A percentile compares a stretch with the other conserved stretches of the same genome.
Evolutionary conservation across 2,113 vertebrate species (phyloP).

Genomic region (Pseudorectes ferrugineus): DNA sequence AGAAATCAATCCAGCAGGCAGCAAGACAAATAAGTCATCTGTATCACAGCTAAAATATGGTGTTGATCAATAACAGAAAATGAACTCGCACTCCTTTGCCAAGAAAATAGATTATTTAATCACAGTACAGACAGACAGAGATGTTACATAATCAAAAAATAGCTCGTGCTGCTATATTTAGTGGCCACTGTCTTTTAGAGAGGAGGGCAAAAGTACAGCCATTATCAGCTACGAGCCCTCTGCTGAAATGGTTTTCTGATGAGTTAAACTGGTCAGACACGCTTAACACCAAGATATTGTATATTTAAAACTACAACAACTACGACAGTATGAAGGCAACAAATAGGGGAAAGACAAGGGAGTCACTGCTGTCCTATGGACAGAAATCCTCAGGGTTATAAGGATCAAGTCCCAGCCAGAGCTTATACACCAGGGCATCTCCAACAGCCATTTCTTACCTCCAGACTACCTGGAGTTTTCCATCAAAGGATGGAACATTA

Average conservation of each 20-base stretch:
- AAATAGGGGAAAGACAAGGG: background rate
- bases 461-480: background rate
- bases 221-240: background rate
- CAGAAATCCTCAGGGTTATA: background rate
- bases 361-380: background rate
- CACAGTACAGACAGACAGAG: constrained; percentile 25
- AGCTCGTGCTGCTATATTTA: constrained; percentile 10
- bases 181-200: background rate
- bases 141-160: constrained; percentile 18
- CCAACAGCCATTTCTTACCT: background rate
- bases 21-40: constrained; percentile 34
- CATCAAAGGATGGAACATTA: background rate
- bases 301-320: background rate
- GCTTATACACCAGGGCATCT: background rate
- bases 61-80: constrained; percentile 58
- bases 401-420: background rate
- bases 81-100: constrained; percentile 23
- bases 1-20: constrained; percentile 55
- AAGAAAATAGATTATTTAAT: constrained; percentile 60
- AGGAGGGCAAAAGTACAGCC: constrained; percentile 20
- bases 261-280: background rate
- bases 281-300: background rate
- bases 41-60: constrained; percentile 36
- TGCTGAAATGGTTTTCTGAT: constrained; percentile 11
- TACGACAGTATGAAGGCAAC: background rate